A percentile compares a stretch with the other conserved stretches of the same genome.
phyloP scores from a whole-genome alignment of 2,797 vertebrate species.

The Neopelma chrysocephalum region DNA sequence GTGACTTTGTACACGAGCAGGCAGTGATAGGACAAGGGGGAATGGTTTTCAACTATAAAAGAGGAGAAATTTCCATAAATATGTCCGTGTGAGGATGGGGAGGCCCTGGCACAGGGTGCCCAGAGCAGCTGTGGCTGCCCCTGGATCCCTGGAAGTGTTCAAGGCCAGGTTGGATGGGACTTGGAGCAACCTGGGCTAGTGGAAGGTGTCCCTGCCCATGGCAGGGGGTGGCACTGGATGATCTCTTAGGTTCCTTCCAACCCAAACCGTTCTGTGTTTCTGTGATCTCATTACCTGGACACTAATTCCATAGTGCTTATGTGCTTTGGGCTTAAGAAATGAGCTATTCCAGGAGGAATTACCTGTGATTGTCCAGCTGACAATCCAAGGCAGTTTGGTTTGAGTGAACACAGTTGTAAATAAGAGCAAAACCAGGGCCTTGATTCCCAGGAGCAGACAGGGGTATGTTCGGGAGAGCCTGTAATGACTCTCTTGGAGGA shows the following conservation, averaged over 20 bases:
- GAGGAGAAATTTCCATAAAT: neutral
- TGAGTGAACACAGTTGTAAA: neutral
- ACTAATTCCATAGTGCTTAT: neutral
- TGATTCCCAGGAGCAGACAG: neutral
- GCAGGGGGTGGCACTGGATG: neutral
- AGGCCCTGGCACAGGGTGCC: neutral
- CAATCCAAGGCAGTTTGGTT: neutral
- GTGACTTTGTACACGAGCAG: accelerated
- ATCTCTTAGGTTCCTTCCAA: neutral
- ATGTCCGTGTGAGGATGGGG: accelerated
- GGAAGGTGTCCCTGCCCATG: neutral
- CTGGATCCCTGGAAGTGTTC: neutral
- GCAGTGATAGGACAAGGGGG: no score
- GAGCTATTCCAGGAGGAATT: neutral
- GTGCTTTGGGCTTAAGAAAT: neutral
- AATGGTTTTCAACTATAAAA: neutral
- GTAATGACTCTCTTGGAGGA: neutral
- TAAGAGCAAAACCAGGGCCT: accelerated
- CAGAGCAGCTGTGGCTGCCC: neutral
- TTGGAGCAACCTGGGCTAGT: accelerated
- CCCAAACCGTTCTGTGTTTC: neutral
- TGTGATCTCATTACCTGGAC: neutral
- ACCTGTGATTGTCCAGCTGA: neutral
- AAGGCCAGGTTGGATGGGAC: accelerated
- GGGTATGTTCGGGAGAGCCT: neutral